Conservation (phyloP, 2,797 vertebrate genomes). For the Clamator glandarius region DNA sequence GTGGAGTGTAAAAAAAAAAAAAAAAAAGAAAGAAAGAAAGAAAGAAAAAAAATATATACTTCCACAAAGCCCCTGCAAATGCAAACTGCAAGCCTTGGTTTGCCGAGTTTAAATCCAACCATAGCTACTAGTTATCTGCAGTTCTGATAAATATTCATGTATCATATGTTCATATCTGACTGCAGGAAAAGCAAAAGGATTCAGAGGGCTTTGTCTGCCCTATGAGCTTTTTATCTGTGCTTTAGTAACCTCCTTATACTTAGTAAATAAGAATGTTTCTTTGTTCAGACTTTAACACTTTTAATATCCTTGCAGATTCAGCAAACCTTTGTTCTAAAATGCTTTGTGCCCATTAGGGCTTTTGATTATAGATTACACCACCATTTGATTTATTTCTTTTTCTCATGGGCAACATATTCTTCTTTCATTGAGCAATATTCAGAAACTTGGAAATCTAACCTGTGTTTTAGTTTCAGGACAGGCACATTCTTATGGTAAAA, state of each 20-base stretch:
- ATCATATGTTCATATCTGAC: slow-evolving; percentile 65
- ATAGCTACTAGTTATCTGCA: slow-evolving; percentile 58
- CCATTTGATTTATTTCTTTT: slow-evolving; percentile 61
- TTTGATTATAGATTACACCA: slow-evolving; percentile 79
- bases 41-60: too few relatives aligned
- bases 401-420: slow-evolving; percentile 75
- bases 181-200: slow-evolving; percentile 56
- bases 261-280: slow-evolving; percentile 44
- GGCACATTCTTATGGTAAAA: slow-evolving; percentile 80
- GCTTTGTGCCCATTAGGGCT: slow-evolving; percentile 72
- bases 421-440: slow-evolving; percentile 80
- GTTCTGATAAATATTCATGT: slow-evolving; percentile 70
- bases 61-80: background rate
- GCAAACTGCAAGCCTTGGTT: slow-evolving; percentile 57
- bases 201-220: slow-evolving; percentile 54
- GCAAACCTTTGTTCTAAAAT: slow-evolving; percentile 78
- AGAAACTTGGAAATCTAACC: slow-evolving; percentile 82
- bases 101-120: slow-evolving; percentile 63
- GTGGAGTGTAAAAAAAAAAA: background rate
- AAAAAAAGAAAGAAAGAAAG: too few relatives aligned
- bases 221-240: slow-evolving; percentile 62
- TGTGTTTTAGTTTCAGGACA: slow-evolving; percentile 82
- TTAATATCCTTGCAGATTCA: slow-evolving; percentile 72
- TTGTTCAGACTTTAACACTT: slow-evolving; percentile 50
- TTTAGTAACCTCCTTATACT: slow-evolving; percentile 38